Evolutionary conservation across 2,888 invertebrate genomes (phyloP).

Genomic region (Drosophila niveifrons): DNA sequence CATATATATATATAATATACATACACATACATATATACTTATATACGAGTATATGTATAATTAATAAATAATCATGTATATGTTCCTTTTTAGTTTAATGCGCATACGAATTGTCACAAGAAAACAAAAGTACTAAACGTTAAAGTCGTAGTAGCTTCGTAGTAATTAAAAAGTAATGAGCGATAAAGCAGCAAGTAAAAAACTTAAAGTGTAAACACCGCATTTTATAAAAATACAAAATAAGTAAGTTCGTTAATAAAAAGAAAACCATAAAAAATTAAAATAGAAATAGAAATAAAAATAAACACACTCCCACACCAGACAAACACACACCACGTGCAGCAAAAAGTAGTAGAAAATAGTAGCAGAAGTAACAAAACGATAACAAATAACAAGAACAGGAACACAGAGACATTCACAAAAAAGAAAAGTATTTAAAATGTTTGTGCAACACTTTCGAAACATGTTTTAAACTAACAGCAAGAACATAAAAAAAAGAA

Average conservation of each 20-base stretch:
- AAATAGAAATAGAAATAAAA: slow-evolving; percentile 37
- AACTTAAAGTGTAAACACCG: slow-evolving; percentile 48
- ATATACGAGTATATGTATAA: slow-evolving; percentile 56
- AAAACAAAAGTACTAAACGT: slow-evolving; percentile 58
- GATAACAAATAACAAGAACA: not conserved
- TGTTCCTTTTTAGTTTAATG: slow-evolving; percentile 83
- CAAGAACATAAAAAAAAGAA: slow-evolving; percentile 25
- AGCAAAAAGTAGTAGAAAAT: slow-evolving; percentile 55
- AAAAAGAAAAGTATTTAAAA: slow-evolving; percentile 58
- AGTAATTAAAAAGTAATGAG: slow-evolving; percentile 60
- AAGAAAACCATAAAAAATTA: slow-evolving; percentile 31
- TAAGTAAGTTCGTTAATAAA: slow-evolving; percentile 53
- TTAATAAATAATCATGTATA: slow-evolving; percentile 77
- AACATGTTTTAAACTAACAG: slow-evolving; percentile 44
- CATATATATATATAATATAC: slow-evolving; percentile 45
- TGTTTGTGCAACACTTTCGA: slow-evolving; percentile 75
- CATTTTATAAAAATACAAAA: slow-evolving; percentile 52
- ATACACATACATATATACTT: slow-evolving; percentile 37
- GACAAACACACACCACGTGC: slow-evolving; percentile 34
- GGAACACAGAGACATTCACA: slow-evolving; percentile 36
- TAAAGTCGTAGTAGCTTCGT: slow-evolving; percentile 76
- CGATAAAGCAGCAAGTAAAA: slow-evolving; percentile 49
- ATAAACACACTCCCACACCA: slow-evolving; percentile 31
- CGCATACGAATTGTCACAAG: slow-evolving; percentile 60
- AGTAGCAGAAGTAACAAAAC: slow-evolving; percentile 38